Evolutionary conservation across 2,113 vertebrate genomes (phyloP).

Genomic region (Dromaius novaehollandiae): DNA sequence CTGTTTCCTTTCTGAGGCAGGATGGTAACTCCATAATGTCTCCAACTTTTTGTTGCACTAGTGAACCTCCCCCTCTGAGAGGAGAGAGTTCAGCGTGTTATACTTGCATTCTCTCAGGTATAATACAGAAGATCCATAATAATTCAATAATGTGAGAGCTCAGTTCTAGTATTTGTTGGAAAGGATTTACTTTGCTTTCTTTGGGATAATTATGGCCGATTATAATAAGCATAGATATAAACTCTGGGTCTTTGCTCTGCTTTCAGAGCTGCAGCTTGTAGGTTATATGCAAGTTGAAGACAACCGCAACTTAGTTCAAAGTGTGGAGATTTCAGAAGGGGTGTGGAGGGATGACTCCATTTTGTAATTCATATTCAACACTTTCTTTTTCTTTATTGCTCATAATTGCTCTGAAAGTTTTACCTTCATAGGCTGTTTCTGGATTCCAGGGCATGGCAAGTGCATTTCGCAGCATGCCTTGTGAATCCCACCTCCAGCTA

Average conservation of each 20-base stretch:
- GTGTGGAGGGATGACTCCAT: neutral
- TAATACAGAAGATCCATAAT: constrained; percentile 33
- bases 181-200: constrained; percentile 30
- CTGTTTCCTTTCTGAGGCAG: constrained; percentile 4
- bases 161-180: neutral
- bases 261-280: neutral
- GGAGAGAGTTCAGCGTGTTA: neutral
- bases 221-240: neutral
- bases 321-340: neutral
- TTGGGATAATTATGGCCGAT: neutral
- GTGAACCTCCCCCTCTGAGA: neutral
- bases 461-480: neutral
- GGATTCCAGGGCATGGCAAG: neutral
- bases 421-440: neutral
- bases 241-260: neutral
- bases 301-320: neutral
- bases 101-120: neutral
- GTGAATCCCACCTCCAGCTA: neutral
- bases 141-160: neutral
- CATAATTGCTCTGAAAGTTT: neutral
- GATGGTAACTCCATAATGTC: neutral
- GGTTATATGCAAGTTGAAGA: neutral
- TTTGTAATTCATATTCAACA: neutral
- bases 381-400: neutral
- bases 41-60: neutral